phyloP scores from a whole-genome alignment of 2,888 invertebrate genomes.

The Catocala nupta region DNA sequence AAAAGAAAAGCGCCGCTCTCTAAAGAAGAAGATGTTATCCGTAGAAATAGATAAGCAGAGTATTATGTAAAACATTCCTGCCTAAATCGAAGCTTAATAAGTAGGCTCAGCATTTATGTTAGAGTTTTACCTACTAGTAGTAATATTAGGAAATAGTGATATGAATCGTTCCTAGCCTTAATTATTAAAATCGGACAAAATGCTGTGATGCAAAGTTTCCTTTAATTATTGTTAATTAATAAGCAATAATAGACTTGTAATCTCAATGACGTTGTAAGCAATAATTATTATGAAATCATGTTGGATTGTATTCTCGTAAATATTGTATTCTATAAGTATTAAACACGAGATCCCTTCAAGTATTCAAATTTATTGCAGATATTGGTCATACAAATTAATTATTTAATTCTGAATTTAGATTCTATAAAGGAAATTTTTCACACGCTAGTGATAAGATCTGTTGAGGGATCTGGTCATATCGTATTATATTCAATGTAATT shows the following conservation, averaged over 20 bases:
- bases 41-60: slow-evolving; percentile 6
- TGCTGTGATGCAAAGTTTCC: slow-evolving; percentile 60
- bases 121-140: slow-evolving; percentile 32
- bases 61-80: slow-evolving; percentile 22
- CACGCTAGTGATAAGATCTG: slow-evolving; percentile 10
- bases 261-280: slow-evolving; percentile 42
- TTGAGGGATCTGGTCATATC: slow-evolving; percentile 46
- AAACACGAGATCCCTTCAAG: slow-evolving; percentile 26
- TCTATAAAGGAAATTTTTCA: neutral
- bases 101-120: slow-evolving; percentile 47
- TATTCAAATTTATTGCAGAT: slow-evolving; percentile 5
- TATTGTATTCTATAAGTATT: slow-evolving; percentile 27
- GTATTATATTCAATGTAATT: slow-evolving; percentile 41
- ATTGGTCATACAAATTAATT: neutral
- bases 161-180: slow-evolving; percentile 66
- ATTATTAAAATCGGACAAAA: slow-evolving; percentile 55
- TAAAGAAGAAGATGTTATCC: too few relatives aligned
- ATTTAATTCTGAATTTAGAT: neutral
- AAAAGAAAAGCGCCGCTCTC: too few relatives aligned
- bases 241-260: slow-evolving; percentile 40
- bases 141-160: slow-evolving; percentile 46
- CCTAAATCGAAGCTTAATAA: slow-evolving; percentile 31
- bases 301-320: slow-evolving; percentile 40
- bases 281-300: slow-evolving; percentile 37
- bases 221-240: slow-evolving; percentile 44